Evolutionary conservation across 2,113 vertebrate genomes (phyloP), one percentile per base, ranked within the genome.

Genomic region (Pandion haliaetus): DNA sequence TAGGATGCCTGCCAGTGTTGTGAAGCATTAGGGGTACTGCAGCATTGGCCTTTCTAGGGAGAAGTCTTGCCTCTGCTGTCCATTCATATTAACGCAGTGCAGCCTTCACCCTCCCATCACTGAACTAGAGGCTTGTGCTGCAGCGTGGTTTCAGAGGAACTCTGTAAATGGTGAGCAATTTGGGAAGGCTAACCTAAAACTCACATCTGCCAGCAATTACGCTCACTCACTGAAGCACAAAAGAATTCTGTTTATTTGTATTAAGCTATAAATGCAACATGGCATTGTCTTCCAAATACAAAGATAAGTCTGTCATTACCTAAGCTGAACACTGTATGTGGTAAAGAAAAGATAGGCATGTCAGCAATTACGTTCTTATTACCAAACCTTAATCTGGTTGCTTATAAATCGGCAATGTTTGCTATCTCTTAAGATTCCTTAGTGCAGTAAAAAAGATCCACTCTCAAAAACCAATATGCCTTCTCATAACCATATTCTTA

Each of bases 181-280:
- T 76, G 72, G 89, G 79, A 90, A 57, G 15, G 44, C 65, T 66
- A 62, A 88, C 89, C 49, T 76, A 80, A 63, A 96, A 50, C 44
- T 78, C 91, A 57, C 85, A 95, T 95, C 92, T 96, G 96, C 73
- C 95, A 95, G 58, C 87, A 96, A 94, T 96, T 96, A 95, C 5
- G 6, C 44, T 78, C 72, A 8, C 67, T 93, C 92, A 63, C 83
- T 55, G 47, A 88, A 73, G 95, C 91, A 95, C 72, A 57, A 71
- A 94, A 89, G 45, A 93, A 94, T 82, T 73, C 73, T 93, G 69
- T 54, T 86, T 71, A 32, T 87, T 93, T 95, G 79, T 93, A 28
- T 78, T 92, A 73, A 79, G 72, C 31, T 88, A 23, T 82, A 90
- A 95, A 96, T 73, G 69, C 79, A 96, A 61, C 49, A 61, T 31